A percentile compares a stretch with the other conserved stretches of the same genome.
These are phyloP conservation scores for Sakesphorus luctuosus DNA, from an alignment of 2,113 vertebrate genomes.

Conservation along the genomic window DNA sequence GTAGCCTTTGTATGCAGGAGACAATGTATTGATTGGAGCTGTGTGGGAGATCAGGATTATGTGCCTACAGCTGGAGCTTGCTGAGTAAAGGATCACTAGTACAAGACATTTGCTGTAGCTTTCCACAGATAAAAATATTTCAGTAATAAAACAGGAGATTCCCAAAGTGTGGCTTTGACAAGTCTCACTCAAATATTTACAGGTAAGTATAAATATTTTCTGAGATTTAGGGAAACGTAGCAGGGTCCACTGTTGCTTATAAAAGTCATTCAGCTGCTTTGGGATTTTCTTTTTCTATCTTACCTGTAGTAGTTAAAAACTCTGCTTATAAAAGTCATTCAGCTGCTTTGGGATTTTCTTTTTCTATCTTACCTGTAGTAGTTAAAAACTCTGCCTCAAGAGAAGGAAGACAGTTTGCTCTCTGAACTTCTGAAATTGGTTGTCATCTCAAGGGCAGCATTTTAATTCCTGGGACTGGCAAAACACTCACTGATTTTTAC, in stretches of 20 bases:
- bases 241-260: background rate
- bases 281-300: background rate
- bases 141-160: background rate
- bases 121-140: background rate
- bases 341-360: background rate
- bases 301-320: background rate
- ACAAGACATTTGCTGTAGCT: background rate
- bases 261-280: background rate
- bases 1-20: background rate
- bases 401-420: background rate
- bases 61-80: conserved; percentile 2
- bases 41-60: background rate
- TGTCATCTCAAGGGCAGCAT: background rate
- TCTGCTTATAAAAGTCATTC: background rate
- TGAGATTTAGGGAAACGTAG: background rate
- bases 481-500: background rate
- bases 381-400: background rate
- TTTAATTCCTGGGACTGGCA: background rate
- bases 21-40: conserved; percentile 37
- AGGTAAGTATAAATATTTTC: background rate
- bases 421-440: background rate
- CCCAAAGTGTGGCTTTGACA: background rate
- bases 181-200: background rate
- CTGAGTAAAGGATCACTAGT: background rate
- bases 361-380: background rate